These are phyloP conservation scores for Trichonephila clavipes DNA, from an alignment of 1,140 invertebrate species.

Conservation along the genomic window DNA sequence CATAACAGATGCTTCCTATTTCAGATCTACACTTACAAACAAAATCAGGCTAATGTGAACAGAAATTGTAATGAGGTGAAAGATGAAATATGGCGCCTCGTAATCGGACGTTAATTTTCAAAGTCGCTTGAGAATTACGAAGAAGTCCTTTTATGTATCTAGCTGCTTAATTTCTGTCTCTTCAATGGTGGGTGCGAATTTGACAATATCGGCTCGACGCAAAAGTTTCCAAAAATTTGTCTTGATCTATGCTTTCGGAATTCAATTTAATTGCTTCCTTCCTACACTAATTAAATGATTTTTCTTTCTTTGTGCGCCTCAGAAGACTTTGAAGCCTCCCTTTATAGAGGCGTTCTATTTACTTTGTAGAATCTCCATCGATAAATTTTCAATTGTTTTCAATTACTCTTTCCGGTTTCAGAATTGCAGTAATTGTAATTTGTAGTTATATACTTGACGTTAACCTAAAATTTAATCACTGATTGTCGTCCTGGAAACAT, in stretches of 20 bases:
- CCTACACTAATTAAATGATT: constrained; percentile 36
- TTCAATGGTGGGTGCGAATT: not conserved
- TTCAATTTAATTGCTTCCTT: constrained; percentile 51
- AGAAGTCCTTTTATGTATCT: constrained; percentile 6
- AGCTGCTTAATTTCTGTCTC: constrained; percentile 42
- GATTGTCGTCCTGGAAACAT: not conserved
- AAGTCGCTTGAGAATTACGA: not conserved
- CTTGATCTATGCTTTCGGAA: constrained; percentile 59
- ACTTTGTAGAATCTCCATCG: constrained; percentile 32
- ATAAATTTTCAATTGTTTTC: constrained; percentile 61
- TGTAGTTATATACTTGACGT: constrained; percentile 39
- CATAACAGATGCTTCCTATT: not conserved
- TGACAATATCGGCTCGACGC: not conserved
- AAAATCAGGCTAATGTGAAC: not conserved
- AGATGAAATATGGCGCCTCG: constrained; percentile 26
- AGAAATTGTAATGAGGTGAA: constrained; percentile 39
- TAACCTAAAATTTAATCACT: constrained; percentile 50
- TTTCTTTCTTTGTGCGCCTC: constrained; percentile 13
- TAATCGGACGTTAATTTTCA: constrained; percentile 32
- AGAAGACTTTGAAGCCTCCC: not conserved
- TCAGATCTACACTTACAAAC: not conserved
- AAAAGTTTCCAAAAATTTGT: not conserved
- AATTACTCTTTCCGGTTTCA: constrained; percentile 22
- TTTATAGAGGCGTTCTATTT: not conserved
- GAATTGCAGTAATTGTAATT: constrained; percentile 17